These are phyloP conservation scores for Lepidocyrtoides sp. DNA, from an alignment of 2,888 invertebrate species.

Conservation along the genomic window DNA sequence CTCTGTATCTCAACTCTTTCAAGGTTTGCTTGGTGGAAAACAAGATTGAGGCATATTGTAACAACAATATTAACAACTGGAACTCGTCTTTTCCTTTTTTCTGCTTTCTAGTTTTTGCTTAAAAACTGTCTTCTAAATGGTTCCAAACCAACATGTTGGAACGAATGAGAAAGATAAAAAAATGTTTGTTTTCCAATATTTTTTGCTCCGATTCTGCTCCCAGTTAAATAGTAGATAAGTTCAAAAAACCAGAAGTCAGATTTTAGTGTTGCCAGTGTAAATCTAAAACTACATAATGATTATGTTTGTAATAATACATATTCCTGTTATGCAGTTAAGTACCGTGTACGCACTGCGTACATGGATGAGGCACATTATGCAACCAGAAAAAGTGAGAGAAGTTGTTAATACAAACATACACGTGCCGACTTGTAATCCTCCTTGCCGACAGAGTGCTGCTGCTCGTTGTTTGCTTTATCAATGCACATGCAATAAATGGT, in stretches of 20 bases:
- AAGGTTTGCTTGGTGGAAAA: background rate
- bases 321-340: background rate
- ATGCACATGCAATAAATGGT: slow-evolving; percentile 18
- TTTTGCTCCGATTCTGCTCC: slow-evolving; percentile 10
- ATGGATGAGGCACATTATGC: background rate
- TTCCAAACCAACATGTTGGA: slow-evolving; percentile 37
- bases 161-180: slow-evolving; percentile 29
- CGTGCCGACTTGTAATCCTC: slow-evolving; percentile 74
- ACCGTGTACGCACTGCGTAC: slow-evolving; percentile 6
- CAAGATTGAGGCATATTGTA: background rate
- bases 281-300: background rate
- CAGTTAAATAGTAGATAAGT: background rate
- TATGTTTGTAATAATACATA: slow-evolving; percentile 10
- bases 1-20: background rate
- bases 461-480: slow-evolving; percentile 35
- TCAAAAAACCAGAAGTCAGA: slow-evolving; percentile 9
- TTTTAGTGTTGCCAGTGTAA: background rate
- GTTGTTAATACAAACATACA: slow-evolving; percentile 67
- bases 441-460: background rate
- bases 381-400: background rate
- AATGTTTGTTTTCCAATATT: slow-evolving; percentile 64
- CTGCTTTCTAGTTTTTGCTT: slow-evolving; percentile 16
- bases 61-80: background rate
- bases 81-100: background rate
- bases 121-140: slow-evolving; percentile 30